Evolutionary conservation across 2,888 invertebrate species (phyloP).

Genomic region (Drosophila seclusa): DNA sequence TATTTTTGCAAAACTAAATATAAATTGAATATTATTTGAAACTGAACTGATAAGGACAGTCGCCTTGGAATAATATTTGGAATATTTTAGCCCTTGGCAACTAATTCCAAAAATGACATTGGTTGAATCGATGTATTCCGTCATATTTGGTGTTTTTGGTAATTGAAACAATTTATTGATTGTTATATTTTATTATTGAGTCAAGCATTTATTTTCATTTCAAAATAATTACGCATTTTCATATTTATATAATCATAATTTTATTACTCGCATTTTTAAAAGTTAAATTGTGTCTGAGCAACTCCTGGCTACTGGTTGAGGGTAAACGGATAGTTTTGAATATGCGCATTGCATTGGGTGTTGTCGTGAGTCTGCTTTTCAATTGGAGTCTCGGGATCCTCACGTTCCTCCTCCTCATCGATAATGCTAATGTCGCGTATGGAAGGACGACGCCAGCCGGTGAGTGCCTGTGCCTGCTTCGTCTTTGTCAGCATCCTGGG

Average conservation of each 20-base stretch:
- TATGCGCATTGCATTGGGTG: slow-evolving; percentile 81
- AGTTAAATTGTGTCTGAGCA: slow-evolving; percentile 2
- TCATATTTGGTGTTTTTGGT: not conserved
- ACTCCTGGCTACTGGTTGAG: slow-evolving; percentile 58
- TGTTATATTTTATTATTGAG: not conserved
- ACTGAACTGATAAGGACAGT: not conserved
- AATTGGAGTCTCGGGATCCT: slow-evolving; percentile 84
- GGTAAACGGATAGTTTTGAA: slow-evolving; percentile 68
- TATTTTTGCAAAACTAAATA: slow-evolving; percentile 15
- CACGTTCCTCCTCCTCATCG: slow-evolving; percentile 91
- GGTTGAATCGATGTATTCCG: not conserved
- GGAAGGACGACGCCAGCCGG: slow-evolving; percentile 92
- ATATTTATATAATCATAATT: not conserved
- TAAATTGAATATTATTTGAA: not conserved
- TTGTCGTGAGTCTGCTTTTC: slow-evolving; percentile 82
- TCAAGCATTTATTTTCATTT: not conserved
- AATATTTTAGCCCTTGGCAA: not conserved
- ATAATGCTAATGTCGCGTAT: slow-evolving; percentile 95
- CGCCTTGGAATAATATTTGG: not conserved
- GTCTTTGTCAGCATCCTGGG: slow-evolving; percentile 92
- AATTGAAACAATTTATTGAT: not conserved
- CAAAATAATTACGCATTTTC: not conserved
- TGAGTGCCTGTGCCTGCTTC: slow-evolving; percentile 88
- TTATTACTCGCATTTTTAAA: not conserved
- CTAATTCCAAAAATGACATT: not conserved